Evolutionary conservation across 92 coral and sea anemone species (phyloP).

Genomic region (Phenganax subtilis): DNA sequence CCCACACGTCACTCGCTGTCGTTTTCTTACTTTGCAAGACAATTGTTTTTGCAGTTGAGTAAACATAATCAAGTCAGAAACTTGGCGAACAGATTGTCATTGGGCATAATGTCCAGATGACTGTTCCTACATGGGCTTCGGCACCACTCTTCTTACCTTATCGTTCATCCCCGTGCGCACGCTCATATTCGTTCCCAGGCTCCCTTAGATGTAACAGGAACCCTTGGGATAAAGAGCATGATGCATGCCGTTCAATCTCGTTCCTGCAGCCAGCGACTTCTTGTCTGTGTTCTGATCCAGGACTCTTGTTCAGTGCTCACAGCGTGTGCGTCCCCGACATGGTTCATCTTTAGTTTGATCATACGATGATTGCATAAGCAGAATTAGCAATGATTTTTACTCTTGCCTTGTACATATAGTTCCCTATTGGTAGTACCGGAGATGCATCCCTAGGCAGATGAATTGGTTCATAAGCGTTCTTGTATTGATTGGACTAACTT

Average conservation of each 20-base stretch:
- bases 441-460: constrained; percentile 19
- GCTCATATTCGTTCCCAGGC: no score
- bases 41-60: background rate
- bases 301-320: no score
- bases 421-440: background rate
- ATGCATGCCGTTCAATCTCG: no score
- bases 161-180: no score
- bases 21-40: background rate
- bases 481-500: background rate
- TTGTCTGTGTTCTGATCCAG: no score
- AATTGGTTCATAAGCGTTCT: background rate
- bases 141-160: no score
- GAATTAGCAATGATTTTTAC: background rate
- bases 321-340: background rate
- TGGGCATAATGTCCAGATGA: background rate
- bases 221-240: no score
- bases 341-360: no score
- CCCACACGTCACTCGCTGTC: background rate
- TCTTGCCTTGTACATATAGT: background rate
- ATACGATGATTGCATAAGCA: no score
- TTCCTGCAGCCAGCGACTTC: no score
- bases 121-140: no score
- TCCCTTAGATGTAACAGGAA: no score
- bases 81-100: background rate
- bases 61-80: background rate